Evolutionary conservation across 2,113 vertebrate species (phyloP), one percentile per base, ranked within the genome.

Genomic region (Limnothrissa miodon): DNA sequence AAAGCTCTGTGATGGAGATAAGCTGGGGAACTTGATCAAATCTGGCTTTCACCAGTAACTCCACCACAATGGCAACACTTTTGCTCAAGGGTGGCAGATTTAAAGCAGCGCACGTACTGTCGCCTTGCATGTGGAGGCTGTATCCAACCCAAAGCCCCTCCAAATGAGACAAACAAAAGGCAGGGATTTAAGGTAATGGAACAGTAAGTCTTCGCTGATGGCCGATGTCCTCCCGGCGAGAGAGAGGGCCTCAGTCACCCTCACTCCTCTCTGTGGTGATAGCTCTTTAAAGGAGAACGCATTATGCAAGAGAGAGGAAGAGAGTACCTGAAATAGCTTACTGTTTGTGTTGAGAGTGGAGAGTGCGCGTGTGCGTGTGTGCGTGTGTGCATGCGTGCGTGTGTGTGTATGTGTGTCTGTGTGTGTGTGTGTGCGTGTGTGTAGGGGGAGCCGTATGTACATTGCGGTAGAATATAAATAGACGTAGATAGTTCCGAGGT

Each of bases 291-390:
- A 29, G 29, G 66, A 74, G 11, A 74, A 74, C 66, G 5, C 66
- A 74, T 74, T 74, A 74, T 74, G 66, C 66, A 74, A 39, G 66
- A 11, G 29, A 74, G 29, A 74, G 66, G 66, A 74, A 74, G 66
- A 74, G 66, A 74, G 66, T 36, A 36, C 66, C 36, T 74, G 29
- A 74, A 74, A 74, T 74, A 74, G 66, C 66, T 33, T 74, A 74
- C 66, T 74, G 66, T 74, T 74, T 74, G 66, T 36, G 66, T 74
- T 74, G 29, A 74, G 66, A 74, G 25, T 74, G 29, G 29, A 66
- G 59, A 13, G 59, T 29, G 59, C 29, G 59, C 1, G 13, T 74
- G 66, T 74, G 53, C 23, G 53, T 56, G 17, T 56, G 53, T 56
- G 53, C 23, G 53, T 56, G 53, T 13, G 53, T 21, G 53, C 23